Percentiles rank a stretch among this genome's conserved stretches.
These are phyloP conservation scores for Fulmarus glacialis DNA, from an alignment of 2,113 vertebrate genomes.

Conservation along the genomic window DNA sequence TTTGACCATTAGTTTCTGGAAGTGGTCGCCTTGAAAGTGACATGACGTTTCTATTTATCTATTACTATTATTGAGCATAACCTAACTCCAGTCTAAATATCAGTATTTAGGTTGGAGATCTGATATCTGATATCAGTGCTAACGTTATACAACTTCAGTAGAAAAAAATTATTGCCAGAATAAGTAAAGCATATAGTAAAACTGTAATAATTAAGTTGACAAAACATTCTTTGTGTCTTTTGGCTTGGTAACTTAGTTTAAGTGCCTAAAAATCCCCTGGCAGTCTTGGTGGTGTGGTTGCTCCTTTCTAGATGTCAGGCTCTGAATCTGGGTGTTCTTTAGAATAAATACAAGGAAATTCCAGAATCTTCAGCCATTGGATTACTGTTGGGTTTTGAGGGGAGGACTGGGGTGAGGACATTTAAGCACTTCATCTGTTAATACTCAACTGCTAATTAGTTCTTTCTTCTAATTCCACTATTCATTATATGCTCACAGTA, in stretches of 20 bases:
- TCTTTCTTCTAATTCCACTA: neutral
- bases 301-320: neutral
- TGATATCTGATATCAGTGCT: neutral
- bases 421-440: neutral
- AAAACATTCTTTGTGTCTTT: neutral
- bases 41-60: neutral
- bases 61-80: neutral
- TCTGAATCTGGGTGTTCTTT: neutral
- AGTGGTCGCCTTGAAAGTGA: neutral
- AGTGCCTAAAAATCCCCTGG: neutral
- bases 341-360: neutral
- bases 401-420: neutral
- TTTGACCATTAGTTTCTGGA: neutral
- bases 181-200: neutral
- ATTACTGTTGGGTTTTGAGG: neutral
- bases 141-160: neutral
- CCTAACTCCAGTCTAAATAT: neutral
- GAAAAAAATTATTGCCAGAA: neutral
- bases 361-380: neutral
- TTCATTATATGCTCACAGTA: neutral
- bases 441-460: neutral
- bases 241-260: neutral
- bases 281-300: neutral
- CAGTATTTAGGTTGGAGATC: neutral
- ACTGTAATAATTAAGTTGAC: neutral